Base-by-base conservation (phyloP, 2,113 vertebrate genomes). In the Lagopus leucura region DNA sequence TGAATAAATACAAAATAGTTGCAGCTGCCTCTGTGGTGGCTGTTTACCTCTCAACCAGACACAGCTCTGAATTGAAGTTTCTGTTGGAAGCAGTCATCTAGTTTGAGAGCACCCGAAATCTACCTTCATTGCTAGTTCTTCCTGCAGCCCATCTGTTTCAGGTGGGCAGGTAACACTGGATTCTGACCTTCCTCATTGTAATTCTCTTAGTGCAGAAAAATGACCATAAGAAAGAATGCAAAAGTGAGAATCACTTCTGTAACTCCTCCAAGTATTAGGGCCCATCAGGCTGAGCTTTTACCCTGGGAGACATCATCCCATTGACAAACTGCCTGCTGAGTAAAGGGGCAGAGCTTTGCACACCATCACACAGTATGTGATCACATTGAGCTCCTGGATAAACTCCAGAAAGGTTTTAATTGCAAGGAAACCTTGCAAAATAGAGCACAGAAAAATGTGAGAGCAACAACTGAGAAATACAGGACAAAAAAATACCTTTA, bases 261-360 rank as follows among this genome's bases (percentile, higher is more conserved):
- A 58, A 47, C 12, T 12, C 3, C n/a, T 76, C 10, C 5, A 25
- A 47, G 27, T 34, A 7, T n/a, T 42, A 43, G 11, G 55, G 66
- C 54, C n/a, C 43, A 70, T 34, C 43, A 84, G 47, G 17, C 25
- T 60, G 40, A 54, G 32, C 30, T 40, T 92, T 79, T 38, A 36
- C 69, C 54, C 27, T 32, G 34, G 16, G 58, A 22, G n/a, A 73
- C 13, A 11, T 61, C 57, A 22, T 32, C 5, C 12, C 30, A 36
- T 0, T 0, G 73, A 7, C 25, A 69, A 66, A n/a, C 17, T 45
- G 9, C 20, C 13, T 52, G 21, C 70, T 83, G 25, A 22, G 24
- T 60, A 57, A 47, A 47, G 32, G 43, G 86, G n/a, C 38, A 30
- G 47, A 60, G 6, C 13, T 58, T 72, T 27, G 18, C 38, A 8